These are phyloP conservation scores for Cheilosia scutellata DNA, from an alignment of 2,888 invertebrate species.

Conservation along the genomic window DNA sequence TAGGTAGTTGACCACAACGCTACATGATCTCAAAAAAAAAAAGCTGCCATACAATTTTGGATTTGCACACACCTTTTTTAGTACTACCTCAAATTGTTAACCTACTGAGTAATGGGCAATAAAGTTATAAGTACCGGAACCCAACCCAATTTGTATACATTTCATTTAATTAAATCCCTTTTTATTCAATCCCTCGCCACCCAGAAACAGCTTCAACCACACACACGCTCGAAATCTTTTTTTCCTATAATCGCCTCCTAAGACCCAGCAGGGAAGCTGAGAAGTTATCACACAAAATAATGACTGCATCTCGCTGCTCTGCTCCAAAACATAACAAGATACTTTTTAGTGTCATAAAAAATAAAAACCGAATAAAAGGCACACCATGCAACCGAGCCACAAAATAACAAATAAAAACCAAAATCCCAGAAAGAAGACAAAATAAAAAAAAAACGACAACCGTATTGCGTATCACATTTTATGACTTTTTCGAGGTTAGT, in stretches of 20 bases:
- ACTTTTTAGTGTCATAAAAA: constrained; percentile 78
- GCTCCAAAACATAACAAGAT: constrained; percentile 68
- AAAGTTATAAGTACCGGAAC: constrained; percentile 43
- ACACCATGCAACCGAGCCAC: constrained; percentile 36
- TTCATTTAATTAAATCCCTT: constrained; percentile 48
- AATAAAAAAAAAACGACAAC: constrained; percentile 26
- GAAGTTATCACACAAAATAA: constrained; percentile 71
- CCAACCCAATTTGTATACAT: constrained; percentile 42
- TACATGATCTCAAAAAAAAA: not conserved
- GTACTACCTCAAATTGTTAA: constrained; percentile 23
- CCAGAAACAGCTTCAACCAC: constrained; percentile 17
- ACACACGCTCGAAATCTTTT: constrained; percentile 38
- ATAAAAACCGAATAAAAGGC: constrained; percentile 72
- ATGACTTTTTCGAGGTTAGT: constrained; percentile 72
- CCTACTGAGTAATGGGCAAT: constrained; percentile 31
- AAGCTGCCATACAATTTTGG: not conserved
- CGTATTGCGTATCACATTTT: constrained; percentile 67
- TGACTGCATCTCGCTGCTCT: constrained; percentile 57
- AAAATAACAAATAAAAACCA: constrained; percentile 9
- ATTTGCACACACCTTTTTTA: constrained; percentile 18
- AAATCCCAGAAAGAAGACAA: constrained; percentile 16
- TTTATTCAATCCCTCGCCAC: constrained; percentile 42
- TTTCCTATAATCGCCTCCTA: constrained; percentile 68
- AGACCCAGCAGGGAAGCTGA: constrained; percentile 73
- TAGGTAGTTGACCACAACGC: not conserved